Base-by-base conservation (phyloP, 2,113 vertebrate genomes). In the Archilochus colubris region DNA sequence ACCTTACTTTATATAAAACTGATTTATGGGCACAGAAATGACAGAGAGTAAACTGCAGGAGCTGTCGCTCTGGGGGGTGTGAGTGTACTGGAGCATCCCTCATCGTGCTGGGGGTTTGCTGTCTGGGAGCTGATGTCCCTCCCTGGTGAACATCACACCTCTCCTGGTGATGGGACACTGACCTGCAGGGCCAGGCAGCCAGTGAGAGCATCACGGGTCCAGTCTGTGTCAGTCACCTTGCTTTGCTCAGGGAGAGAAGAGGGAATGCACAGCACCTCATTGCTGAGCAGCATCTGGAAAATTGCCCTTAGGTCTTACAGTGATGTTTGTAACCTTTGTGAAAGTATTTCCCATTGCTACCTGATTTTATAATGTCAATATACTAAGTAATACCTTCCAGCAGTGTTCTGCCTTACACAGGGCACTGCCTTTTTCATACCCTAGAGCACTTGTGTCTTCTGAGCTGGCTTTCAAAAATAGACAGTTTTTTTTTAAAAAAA, bases 321-420 rank as follows among this genome's bases (percentile, higher is more conserved):
- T 96, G 69, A n/a, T 94, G 64, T 94, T 91, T 83, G 83, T 95
- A 93, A 94, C 94, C 95, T 97, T 93, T 95, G 92, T 95, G 82
- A 95, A 97, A 97, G 82, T 82, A 91, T 51, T 79, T 97, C 95
- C 95, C 90, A 30, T 86, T 46, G 93, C 96, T 95, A 0, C 78
- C 86, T 1, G 0, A 36, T 57, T 96, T 96, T 96, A 79, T 91
- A 97, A 97, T 94, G 95, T 92, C 96, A 94, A 2, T 91, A 82
- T 82, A 63, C 89, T 73, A 31, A 94, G 93, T 91, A 91, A 89
- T 94, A 27, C 92, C 66, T 91, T 76, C 86, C 59, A 12, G 93
- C 59, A 12, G 93, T 67, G 61, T 94, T 94, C 51, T 90, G 79
- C 82, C 25, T 85, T 83, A 78, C 80, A 84, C 86, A 68, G 89